phyloP scores from a whole-genome alignment of 2,113 vertebrate species.

The Pelusios castaneus region DNA sequence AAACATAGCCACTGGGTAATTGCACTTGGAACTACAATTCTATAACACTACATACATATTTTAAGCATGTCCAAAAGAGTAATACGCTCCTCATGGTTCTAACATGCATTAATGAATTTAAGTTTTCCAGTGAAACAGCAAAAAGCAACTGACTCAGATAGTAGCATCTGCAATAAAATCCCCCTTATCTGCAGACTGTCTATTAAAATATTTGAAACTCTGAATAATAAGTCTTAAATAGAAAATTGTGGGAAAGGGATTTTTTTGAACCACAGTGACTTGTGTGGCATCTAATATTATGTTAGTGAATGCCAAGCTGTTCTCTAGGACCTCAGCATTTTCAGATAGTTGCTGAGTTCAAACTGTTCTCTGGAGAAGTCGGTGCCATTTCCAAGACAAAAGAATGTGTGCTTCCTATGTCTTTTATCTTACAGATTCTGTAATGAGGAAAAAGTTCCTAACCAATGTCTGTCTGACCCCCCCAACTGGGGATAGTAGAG shows the following conservation, averaged over 20 bases:
- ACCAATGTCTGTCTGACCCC: neutral
- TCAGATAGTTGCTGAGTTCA: neutral
- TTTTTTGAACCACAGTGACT: neutral
- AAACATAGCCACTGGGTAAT: neutral
- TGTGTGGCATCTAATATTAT: neutral
- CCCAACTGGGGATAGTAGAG: neutral
- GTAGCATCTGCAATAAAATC: neutral
- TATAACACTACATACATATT: neutral
- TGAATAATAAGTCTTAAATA: neutral
- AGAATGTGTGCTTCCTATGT: neutral
- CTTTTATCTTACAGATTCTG: neutral
- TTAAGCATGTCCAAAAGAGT: neutral
- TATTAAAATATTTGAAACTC: neutral
- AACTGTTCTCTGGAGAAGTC: neutral
- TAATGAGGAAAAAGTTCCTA: neutral
- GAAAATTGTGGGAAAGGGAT: neutral
- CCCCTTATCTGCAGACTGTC: neutral
- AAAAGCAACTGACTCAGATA: neutral
- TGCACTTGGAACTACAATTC: conserved; percentile 26
- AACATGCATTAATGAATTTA: neutral
- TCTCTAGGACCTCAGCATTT: neutral
- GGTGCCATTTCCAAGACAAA: neutral
- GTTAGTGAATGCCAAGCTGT: neutral
- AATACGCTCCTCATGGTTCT: neutral
- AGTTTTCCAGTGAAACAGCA: neutral